A percentile compares a stretch with the other conserved stretches of the same genome.
phyloP scores from a whole-genome alignment of 1,140 invertebrate species.

The Macrocentrus cingulum region DNA sequence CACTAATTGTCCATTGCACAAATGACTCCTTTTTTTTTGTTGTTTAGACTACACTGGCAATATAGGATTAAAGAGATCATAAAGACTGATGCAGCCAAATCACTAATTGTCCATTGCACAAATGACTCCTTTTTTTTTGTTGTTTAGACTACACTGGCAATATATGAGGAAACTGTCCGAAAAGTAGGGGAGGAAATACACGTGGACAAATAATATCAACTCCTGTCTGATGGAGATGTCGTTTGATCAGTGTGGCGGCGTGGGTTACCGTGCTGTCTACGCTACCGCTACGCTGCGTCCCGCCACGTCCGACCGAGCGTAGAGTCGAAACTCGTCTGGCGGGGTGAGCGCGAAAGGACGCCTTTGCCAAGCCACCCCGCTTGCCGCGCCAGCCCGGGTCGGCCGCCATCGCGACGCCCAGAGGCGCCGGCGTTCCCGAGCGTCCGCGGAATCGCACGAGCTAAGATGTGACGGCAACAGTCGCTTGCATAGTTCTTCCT shows the following conservation, averaged over 20 bases:
- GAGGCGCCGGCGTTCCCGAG: constrained; percentile 57
- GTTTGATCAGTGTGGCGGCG: not conserved
- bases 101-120: too few species aligned
- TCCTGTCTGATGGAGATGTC: too few species aligned
- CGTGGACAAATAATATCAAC: too few species aligned
- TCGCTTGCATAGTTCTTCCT: constrained; percentile 39
- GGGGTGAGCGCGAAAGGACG: constrained; percentile 53
- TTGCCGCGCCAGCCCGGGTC: constrained; percentile 50
- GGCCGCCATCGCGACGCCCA: constrained; percentile 50
- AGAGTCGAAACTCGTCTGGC: constrained; percentile 57
- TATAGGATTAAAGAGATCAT: too few species aligned
- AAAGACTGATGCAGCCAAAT: too few species aligned
- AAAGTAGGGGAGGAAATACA: too few species aligned
- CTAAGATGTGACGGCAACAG: constrained; percentile 53
- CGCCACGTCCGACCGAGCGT: constrained; percentile 55
- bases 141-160: too few species aligned
- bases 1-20: too few species aligned
- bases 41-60: too few species aligned
- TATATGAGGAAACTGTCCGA: too few species aligned
- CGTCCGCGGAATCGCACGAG: constrained; percentile 55
- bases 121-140: too few species aligned
- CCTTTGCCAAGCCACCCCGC: constrained; percentile 41
- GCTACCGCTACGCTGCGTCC: constrained; percentile 34
- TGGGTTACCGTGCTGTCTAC: constrained; percentile 27
- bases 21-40: too few species aligned